These are phyloP conservation scores for Graptemys geographica DNA, from an alignment of 2,797 vertebrate species.

Conservation along the genomic window DNA sequence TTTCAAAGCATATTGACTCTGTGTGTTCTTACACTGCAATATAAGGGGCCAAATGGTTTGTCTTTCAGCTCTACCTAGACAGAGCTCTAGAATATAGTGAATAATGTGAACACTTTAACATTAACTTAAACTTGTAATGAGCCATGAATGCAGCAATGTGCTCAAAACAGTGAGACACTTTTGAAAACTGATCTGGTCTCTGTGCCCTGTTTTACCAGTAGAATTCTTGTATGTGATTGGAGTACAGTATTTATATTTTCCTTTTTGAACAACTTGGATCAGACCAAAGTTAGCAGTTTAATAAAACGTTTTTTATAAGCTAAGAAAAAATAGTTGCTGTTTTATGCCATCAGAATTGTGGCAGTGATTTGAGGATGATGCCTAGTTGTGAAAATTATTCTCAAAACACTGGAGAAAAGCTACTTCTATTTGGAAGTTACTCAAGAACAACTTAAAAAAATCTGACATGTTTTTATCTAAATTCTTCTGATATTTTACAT, in stretches of 20 bases:
- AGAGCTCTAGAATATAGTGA: conserved; percentile 44
- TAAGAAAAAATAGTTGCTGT: conserved; percentile 65
- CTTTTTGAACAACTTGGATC: conserved; percentile 70
- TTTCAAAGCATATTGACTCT: conserved; percentile 73
- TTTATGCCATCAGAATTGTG: conserved; percentile 57
- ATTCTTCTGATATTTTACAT: conserved; percentile 73
- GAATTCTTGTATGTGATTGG: conserved; percentile 33
- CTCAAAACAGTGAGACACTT: not conserved
- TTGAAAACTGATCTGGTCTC: conserved; percentile 13
- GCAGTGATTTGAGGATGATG: conserved; percentile 51
- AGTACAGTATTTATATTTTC: conserved; percentile 55
- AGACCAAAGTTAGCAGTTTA: conserved; percentile 71
- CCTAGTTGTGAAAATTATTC: conserved; percentile 61
- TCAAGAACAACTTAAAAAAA: conserved; percentile 65
- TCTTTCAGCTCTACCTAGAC: conserved; percentile 58
- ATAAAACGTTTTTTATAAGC: conserved; percentile 77
- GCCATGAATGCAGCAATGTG: conserved; percentile 10
- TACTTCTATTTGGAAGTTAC: conserved; percentile 61
- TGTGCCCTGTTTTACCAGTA: not conserved
- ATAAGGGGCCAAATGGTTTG: conserved; percentile 70
- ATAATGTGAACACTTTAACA: conserved; percentile 33
- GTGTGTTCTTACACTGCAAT: conserved; percentile 50
- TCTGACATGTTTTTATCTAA: conserved; percentile 53
- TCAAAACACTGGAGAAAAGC: conserved; percentile 58
- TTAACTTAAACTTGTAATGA: conserved; percentile 25